These are phyloP conservation scores for Agriopis marginaria DNA, from an alignment of 2,888 invertebrate genomes.

Conservation along the genomic window DNA sequence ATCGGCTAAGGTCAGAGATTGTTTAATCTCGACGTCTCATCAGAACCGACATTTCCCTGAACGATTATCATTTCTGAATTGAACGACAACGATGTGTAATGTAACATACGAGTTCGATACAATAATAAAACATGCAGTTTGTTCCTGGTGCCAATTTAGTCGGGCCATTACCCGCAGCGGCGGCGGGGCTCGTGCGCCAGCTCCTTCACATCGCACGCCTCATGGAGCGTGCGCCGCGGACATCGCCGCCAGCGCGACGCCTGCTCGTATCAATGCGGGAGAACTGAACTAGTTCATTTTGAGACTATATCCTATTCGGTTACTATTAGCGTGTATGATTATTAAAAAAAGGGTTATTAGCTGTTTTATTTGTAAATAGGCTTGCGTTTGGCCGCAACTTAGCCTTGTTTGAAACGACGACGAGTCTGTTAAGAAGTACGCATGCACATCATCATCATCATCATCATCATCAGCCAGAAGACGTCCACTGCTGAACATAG, in stretches of 20 bases:
- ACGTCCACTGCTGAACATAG: too few relatives aligned
- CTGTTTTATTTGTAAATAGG: too few relatives aligned
- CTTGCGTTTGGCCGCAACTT: too few relatives aligned
- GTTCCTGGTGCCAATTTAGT: background rate
- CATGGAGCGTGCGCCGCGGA: conserved; percentile 37
- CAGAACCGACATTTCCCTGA: background rate
- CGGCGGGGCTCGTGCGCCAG: conserved; percentile 20
- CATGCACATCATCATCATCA: too few relatives aligned
- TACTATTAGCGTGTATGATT: too few relatives aligned
- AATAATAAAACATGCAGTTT: background rate
- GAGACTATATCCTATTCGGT: background rate
- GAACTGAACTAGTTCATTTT: background rate
- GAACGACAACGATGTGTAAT: background rate
- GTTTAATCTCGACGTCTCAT: conserved; percentile 7
- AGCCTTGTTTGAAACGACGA: too few relatives aligned
- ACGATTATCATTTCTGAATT: background rate
- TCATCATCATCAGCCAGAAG: too few relatives aligned
- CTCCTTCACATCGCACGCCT: conserved; percentile 26
- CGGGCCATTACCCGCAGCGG: background rate
- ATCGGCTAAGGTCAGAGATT: conserved; percentile 26
- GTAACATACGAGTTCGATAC: background rate
- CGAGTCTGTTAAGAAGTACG: too few relatives aligned
- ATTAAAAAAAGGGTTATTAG: too few relatives aligned
- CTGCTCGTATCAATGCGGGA: conserved; percentile 5
- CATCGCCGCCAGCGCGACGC: background rate